Conservation (phyloP, 2,113 vertebrate species). For the Scomber japonicus region DNA sequence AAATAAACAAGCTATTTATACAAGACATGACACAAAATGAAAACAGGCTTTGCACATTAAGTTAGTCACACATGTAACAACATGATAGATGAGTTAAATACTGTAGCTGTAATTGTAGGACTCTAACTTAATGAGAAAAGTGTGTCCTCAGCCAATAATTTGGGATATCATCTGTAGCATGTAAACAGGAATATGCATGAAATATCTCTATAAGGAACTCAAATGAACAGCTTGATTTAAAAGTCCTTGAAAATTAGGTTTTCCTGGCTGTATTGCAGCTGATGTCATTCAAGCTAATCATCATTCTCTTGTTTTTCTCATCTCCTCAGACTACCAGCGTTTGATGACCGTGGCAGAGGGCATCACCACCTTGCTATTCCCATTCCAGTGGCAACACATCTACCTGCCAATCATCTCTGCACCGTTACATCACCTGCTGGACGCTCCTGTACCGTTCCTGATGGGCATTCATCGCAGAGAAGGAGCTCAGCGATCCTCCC, state of each 20-base stretch:
- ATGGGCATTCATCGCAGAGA: slow-evolving; percentile 97
- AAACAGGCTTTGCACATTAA: neutral
- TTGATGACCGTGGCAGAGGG: slow-evolving; percentile 97
- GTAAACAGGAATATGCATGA: slow-evolving; percentile 21
- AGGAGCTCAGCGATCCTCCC: slow-evolving; percentile 93
- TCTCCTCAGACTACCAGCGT: slow-evolving; percentile 92
- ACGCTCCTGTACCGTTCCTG: slow-evolving; percentile 96
- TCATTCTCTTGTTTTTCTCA: neutral
- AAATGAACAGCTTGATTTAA: neutral
- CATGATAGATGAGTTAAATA: neutral
- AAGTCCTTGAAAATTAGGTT: neutral
- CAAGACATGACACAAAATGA: too few relatives aligned
- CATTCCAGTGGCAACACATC: slow-evolving; percentile 98
- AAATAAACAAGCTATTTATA: neutral
- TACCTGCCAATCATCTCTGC: slow-evolving; percentile 97
- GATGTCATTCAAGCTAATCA: neutral
- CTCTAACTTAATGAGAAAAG: neutral
- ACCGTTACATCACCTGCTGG: slow-evolving; percentile 94
- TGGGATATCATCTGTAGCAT: neutral
- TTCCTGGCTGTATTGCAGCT: neutral
- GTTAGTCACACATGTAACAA: neutral
- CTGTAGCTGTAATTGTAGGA: neutral
- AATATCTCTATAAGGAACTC: neutral
- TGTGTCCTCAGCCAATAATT: neutral
- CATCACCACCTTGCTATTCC: slow-evolving; percentile 93